A percentile compares a stretch with the other conserved stretches of the same genome.
phyloP scores from a whole-genome alignment of 2,113 vertebrate species.

The Pelmatolapia mariae region DNA sequence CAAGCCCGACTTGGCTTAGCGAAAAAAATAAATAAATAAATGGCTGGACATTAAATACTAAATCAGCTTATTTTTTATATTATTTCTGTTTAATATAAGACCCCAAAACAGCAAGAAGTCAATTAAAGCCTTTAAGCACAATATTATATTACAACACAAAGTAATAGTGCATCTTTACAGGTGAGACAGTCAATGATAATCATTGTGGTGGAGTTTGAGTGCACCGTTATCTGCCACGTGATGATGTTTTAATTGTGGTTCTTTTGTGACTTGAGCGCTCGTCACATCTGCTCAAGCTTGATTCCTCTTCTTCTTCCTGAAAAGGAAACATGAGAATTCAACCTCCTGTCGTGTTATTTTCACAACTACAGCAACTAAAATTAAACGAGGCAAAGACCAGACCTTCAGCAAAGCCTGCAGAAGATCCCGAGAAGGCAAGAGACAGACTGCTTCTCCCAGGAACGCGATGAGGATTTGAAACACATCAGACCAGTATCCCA shows the following conservation, averaged over 20 bases:
- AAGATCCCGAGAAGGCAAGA: slow-evolving; percentile 59
- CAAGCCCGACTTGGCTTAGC: background rate
- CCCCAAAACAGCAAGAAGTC: background rate
- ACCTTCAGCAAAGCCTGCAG: slow-evolving; percentile 59
- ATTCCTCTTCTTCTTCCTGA: slow-evolving; percentile 52
- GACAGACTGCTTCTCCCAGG: slow-evolving; percentile 79
- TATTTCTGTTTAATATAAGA: background rate
- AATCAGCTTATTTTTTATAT: background rate
- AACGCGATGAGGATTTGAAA: slow-evolving; percentile 73
- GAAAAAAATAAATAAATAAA: rapidly evolving
- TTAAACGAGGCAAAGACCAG: background rate
- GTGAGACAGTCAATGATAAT: background rate
- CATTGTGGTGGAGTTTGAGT: background rate
- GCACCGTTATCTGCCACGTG: background rate
- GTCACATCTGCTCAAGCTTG: background rate
- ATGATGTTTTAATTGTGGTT: background rate
- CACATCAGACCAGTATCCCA: slow-evolving; percentile 81
- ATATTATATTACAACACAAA: background rate
- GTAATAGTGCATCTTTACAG: background rate
- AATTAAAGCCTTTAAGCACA: background rate
- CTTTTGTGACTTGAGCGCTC: background rate
- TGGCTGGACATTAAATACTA: background rate
- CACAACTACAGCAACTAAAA: background rate
- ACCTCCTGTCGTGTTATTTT: background rate
- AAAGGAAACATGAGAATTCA: background rate